Conservation (phyloP, 2,113 vertebrate species). For the Brachyistius frenatus region DNA sequence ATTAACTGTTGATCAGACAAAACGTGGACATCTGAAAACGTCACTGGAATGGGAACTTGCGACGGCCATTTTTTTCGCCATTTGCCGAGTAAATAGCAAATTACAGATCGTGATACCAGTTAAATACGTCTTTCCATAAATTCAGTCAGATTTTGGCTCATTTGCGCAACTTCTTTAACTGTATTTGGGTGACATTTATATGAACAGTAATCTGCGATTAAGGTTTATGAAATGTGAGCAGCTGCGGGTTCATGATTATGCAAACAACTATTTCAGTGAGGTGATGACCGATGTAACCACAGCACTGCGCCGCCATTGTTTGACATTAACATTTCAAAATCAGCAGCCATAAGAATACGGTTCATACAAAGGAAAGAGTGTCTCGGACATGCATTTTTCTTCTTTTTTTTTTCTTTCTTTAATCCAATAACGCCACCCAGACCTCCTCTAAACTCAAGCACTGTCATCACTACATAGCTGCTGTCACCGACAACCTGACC, state of each 20-base stretch:
- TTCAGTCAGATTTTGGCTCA: not conserved
- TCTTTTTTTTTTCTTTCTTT: no score
- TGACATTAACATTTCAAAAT: no score
- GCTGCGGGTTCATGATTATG: not conserved
- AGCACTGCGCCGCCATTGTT: not conserved
- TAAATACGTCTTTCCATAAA: not conserved
- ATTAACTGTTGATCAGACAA: not conserved
- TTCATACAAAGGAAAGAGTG: not conserved
- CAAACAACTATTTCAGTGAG: not conserved
- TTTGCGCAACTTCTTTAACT: not conserved
- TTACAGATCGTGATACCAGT: not conserved
- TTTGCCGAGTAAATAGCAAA: not conserved
- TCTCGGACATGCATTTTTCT: not conserved
- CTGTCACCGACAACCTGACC: conserved; percentile 9
- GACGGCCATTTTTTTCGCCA: not conserved
- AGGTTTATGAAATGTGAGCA: not conserved
- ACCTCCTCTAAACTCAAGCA: conserved; percentile 26
- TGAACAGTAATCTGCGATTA: accelerated
- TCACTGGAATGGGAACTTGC: no score
- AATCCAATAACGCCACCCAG: not conserved
- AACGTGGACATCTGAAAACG: not conserved
- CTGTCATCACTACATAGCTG: not conserved
- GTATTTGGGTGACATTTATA: not conserved
- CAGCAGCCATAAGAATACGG: no score
- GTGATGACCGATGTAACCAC: not conserved